Conservation (phyloP, 1,140 invertebrate genomes). For the Aphidius gifuensis region DNA sequence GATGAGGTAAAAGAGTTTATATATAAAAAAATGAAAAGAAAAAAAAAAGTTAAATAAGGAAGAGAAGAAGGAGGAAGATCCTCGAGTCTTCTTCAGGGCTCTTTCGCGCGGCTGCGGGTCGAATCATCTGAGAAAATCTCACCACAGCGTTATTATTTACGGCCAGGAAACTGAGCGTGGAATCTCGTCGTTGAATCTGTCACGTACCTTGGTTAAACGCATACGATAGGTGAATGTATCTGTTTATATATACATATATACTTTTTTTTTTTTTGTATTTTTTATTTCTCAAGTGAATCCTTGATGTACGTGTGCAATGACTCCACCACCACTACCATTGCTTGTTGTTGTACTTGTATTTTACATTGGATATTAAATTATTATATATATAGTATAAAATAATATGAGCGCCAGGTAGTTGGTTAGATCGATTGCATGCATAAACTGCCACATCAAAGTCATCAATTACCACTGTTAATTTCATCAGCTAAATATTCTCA, state of each 20-base stretch:
- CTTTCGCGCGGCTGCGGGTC: conserved; percentile 17
- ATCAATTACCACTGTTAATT: conserved; percentile 11
- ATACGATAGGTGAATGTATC: conserved; percentile 20
- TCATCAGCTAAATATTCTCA: not conserved
- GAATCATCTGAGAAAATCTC: conserved; percentile 31
- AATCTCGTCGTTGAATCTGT: conserved; percentile 30
- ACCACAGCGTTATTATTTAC: conserved; percentile 27
- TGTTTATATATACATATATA: conserved; percentile 7
- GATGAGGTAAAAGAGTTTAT: conserved; percentile 8
- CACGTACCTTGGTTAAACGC: conserved; percentile 23
- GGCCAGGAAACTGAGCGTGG: conserved; percentile 23
- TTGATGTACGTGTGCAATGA: no score
- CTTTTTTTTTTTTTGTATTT: not conserved
- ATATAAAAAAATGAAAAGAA: not conserved
- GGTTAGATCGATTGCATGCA: conserved; percentile 9
- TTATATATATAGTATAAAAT: no score
- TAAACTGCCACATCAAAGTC: conserved; percentile 4
- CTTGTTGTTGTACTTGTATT: no score
- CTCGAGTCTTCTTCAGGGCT: conserved; percentile 6
- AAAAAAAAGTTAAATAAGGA: not conserved
- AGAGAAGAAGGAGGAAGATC: conserved; percentile 7
- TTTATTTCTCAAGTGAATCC: not conserved
- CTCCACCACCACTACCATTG: no score
- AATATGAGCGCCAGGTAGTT: no score
- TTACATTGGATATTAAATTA: no score